phyloP scores from a whole-genome alignment of 2,888 invertebrate species.

The Endotricha flammealis region DNA sequence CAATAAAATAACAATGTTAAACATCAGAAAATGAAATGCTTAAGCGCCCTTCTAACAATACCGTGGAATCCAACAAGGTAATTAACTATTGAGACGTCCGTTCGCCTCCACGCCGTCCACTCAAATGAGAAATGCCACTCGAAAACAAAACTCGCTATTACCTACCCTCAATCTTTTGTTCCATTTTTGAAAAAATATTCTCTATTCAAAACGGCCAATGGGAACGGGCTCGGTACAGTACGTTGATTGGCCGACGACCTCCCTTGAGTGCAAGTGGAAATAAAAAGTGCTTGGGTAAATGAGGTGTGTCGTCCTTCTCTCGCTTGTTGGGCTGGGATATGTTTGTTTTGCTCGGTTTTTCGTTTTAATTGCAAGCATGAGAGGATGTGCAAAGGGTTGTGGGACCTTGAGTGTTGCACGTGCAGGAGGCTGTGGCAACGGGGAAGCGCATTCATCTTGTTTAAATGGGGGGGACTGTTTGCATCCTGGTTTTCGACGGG shows the following conservation, averaged over 20 bases:
- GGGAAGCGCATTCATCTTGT: conserved; percentile 65
- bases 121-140: conserved; percentile 69
- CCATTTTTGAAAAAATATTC: conserved; percentile 64
- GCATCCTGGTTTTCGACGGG: conserved; percentile 34
- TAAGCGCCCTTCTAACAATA: conserved; percentile 53
- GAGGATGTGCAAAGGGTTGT: conserved; percentile 74
- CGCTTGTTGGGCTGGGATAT: conserved; percentile 35
- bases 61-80: conserved; percentile 52
- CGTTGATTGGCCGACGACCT: conserved; percentile 78
- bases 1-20: conserved; percentile 72
- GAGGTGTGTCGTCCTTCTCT: conserved; percentile 61
- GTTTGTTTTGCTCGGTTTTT: conserved; percentile 59
- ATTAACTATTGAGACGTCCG: conserved; percentile 70
- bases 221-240: conserved; percentile 61
- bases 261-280: conserved; percentile 68
- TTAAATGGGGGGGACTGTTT: conserved; percentile 60
- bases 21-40: conserved; percentile 54
- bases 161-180: conserved; percentile 73
- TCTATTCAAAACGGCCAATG: conserved; percentile 76
- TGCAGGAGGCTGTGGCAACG: conserved; percentile 50
- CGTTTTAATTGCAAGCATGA: conserved; percentile 75
- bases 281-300: conserved; percentile 75
- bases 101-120: conserved; percentile 52
- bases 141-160: conserved; percentile 76
- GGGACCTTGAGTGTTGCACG: conserved; percentile 75